These are phyloP conservation scores for Acronicta psi DNA, from an alignment of 2,888 invertebrate species.

Conservation along the genomic window DNA sequence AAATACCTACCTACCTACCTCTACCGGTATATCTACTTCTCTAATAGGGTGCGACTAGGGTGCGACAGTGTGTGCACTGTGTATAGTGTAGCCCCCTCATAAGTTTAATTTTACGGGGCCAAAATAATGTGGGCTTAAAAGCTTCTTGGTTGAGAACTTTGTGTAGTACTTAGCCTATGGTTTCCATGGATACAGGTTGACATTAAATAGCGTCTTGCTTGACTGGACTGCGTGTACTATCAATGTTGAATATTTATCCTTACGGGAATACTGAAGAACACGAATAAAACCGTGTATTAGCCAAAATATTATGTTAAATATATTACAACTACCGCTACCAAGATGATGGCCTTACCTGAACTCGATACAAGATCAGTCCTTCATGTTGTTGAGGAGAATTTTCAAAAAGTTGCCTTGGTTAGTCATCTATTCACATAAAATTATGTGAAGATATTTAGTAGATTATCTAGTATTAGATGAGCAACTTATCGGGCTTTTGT, in stretches of 20 bases:
- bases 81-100: too few relatives aligned
- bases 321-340: neutral
- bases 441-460: neutral
- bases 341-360: conserved; percentile 69
- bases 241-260: too few relatives aligned
- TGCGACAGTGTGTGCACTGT: too few relatives aligned
- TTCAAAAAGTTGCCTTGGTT: conserved; percentile 72
- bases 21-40: too few relatives aligned
- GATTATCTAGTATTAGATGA: neutral
- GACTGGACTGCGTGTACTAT: too few relatives aligned
- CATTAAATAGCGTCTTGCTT: conserved; percentile 34
- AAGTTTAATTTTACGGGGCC: too few relatives aligned
- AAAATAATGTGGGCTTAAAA: neutral
- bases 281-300: neutral
- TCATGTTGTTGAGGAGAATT: conserved; percentile 82
- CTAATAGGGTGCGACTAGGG: too few relatives aligned
- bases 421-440: conserved; percentile 50
- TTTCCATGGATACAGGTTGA: conserved; percentile 49
- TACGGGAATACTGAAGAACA: neutral
- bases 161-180: conserved; percentile 3
- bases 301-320: conserved; percentile 21
- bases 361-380: conserved; percentile 74
- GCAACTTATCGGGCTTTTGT: too few relatives aligned
- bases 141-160: neutral
- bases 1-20: too few relatives aligned